Conservation (phyloP, 2,797 vertebrate genomes). For the Crax fasciolata region DNA sequence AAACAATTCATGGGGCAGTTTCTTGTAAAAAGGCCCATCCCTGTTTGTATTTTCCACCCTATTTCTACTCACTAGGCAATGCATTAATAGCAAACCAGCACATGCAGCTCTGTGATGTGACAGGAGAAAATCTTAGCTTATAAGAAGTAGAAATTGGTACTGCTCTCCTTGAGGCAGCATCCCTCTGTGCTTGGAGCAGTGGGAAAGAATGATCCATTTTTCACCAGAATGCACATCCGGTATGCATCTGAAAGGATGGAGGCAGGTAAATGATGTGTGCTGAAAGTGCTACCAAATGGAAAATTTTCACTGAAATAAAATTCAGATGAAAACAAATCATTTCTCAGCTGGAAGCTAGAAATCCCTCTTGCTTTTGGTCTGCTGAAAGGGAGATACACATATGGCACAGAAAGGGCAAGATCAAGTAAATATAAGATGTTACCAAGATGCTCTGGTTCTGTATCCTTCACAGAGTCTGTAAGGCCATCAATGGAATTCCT, state of each 20-base stretch:
- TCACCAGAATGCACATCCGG: not conserved
- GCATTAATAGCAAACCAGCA: not conserved
- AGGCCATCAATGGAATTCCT: not conserved
- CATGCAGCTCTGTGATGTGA: not conserved
- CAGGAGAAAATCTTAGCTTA: not conserved
- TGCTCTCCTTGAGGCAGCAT: not conserved
- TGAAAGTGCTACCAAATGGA: not conserved
- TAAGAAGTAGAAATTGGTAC: not conserved
- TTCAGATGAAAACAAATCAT: not conserved
- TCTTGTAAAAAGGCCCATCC: not conserved
- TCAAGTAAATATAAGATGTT: not conserved
- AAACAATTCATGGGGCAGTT: not conserved
- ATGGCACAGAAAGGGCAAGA: not conserved
- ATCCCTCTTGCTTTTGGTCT: not conserved
- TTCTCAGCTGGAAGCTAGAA: not conserved
- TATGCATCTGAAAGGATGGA: not conserved
- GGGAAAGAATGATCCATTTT: not conserved
- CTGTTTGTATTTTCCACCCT: not conserved
- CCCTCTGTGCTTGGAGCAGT: not conserved
- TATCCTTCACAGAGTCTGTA: not conserved
- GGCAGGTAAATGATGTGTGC: not conserved
- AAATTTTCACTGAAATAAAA: not conserved
- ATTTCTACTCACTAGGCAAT: not conserved
- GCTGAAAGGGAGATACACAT: not conserved
- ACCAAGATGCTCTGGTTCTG: not conserved